phyloP scores from a whole-genome alignment of 1,140 invertebrate species.

The Ruditapes philippinarum region DNA sequence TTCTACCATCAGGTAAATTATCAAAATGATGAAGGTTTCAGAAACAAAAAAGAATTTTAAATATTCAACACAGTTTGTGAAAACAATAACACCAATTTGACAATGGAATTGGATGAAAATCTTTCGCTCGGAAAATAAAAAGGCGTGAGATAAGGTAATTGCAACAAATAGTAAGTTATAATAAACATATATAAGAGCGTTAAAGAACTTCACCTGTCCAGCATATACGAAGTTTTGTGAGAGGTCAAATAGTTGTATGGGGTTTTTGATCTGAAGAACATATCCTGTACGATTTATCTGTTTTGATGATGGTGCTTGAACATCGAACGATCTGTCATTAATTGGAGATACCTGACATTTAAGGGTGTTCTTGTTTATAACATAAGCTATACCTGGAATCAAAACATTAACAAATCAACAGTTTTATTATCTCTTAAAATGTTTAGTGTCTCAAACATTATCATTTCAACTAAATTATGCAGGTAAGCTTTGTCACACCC shows the following conservation, averaged over 20 bases:
- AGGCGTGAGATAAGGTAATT: neutral
- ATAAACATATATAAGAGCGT: neutral
- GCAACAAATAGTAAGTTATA: neutral
- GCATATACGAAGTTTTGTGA: constrained; percentile 27
- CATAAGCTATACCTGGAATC: constrained; percentile 53
- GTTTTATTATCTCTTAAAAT: too few species aligned
- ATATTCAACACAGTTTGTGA: too few species aligned
- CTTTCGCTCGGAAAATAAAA: too few species aligned
- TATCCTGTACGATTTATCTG: neutral
- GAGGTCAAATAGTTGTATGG: constrained; percentile 46
- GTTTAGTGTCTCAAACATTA: too few species aligned
- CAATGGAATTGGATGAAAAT: too few species aligned
- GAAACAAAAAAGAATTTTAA: too few species aligned
- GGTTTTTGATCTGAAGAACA: constrained; percentile 54
- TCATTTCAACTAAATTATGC: too few species aligned
- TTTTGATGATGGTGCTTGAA: neutral
- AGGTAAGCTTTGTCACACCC: too few species aligned
- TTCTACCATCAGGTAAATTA: too few species aligned
- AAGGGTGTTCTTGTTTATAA: constrained; percentile 32
- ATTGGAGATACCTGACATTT: constrained; percentile 56
- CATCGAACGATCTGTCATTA: constrained; percentile 32
- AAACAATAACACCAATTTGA: too few species aligned
- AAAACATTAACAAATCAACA: too few species aligned
- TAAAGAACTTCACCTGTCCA: constrained; percentile 68
- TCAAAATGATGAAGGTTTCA: too few species aligned